Evolutionary conservation across 2,888 invertebrate species (phyloP).

Genomic region (Torymus aiolomorphi): DNA sequence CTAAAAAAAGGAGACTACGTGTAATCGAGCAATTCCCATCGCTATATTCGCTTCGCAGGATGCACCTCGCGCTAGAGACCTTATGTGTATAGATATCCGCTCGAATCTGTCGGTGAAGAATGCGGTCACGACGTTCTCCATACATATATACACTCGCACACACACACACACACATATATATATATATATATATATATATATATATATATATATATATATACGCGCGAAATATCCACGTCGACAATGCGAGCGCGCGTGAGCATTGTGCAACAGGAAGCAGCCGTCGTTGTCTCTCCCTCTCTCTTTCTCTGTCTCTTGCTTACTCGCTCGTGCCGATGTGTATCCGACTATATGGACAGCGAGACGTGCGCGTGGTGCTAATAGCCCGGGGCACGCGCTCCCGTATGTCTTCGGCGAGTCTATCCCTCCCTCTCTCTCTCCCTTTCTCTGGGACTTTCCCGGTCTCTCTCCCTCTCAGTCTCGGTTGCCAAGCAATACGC

Average conservation of each 20-base stretch:
- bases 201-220: conserved; percentile 2
- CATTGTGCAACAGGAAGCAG: conserved; percentile 54
- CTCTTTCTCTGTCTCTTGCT: conserved; percentile 6
- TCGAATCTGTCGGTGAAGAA: conserved; percentile 24
- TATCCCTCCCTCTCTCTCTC: not conserved
- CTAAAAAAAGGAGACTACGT: too few species aligned
- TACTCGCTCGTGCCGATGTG: not conserved
- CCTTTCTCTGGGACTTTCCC: too few species aligned
- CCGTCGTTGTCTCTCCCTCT: conserved; percentile 5
- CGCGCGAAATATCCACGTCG: conserved; percentile 29
- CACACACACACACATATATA: too few species aligned
- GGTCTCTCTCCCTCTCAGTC: too few species aligned
- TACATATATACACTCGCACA: not conserved
- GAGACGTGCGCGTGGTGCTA: conserved; percentile 53
- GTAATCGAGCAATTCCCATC: too few species aligned
- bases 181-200: too few species aligned
- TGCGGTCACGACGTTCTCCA: conserved; percentile 27
- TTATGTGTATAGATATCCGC: too few species aligned
- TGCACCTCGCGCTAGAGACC: too few species aligned
- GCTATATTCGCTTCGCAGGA: too few species aligned
- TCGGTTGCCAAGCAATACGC: conserved; percentile 24
- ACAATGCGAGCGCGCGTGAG: not conserved
- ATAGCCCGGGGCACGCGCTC: conserved; percentile 39
- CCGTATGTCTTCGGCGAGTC: not conserved
- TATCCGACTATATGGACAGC: conserved; percentile 37